Percentiles rank a stretch among this genome's conserved stretches.
Evolutionary conservation across 2,888 invertebrate species (phyloP).

Genomic region (Hyposoter dolosus): DNA sequence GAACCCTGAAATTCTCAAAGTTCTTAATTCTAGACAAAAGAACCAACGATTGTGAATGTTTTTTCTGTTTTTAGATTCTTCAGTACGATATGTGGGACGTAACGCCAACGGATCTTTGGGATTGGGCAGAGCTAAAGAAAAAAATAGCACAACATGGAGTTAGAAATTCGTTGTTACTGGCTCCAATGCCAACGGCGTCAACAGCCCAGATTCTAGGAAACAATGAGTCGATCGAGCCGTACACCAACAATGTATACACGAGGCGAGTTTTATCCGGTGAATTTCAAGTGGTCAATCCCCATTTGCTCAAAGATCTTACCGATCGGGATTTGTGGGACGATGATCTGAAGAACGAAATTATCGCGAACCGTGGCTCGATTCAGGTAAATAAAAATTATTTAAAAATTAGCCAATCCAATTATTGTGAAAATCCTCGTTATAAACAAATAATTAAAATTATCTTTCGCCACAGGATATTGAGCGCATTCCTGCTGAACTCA

Average conservation of each 20-base stretch:
- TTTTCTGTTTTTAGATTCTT: constrained; percentile 87
- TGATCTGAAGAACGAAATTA: constrained; percentile 97
- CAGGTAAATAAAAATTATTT: constrained; percentile 85
- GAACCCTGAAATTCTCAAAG: no score
- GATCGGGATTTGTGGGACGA: constrained; percentile 97
- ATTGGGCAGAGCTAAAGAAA: constrained; percentile 93
- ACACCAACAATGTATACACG: constrained; percentile 98
- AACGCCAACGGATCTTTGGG: constrained; percentile 93
- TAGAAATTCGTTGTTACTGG: constrained; percentile 96
- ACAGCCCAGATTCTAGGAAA: constrained; percentile 99
- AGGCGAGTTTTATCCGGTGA: constrained; percentile 97
- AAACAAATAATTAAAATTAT: not conserved
- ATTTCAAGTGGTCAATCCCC: constrained; percentile 98
- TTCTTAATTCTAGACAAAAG: no score
- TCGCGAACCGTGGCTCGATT: constrained; percentile 96
- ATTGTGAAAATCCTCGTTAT: not conserved
- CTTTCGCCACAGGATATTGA: constrained; percentile 88
- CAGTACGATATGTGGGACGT: constrained; percentile 99
- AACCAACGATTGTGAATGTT: no score
- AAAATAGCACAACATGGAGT: constrained; percentile 96
- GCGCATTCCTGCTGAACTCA: constrained; percentile 93
- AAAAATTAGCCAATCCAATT: constrained; percentile 7
- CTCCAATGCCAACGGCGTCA: constrained; percentile 99
- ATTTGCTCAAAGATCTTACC: constrained; percentile 96
- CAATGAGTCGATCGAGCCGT: constrained; percentile 99